Percentiles rank a stretch among this genome's conserved stretches.
phyloP scores from a whole-genome alignment of 2,888 invertebrate species.

The Sthenelais limicola region DNA sequence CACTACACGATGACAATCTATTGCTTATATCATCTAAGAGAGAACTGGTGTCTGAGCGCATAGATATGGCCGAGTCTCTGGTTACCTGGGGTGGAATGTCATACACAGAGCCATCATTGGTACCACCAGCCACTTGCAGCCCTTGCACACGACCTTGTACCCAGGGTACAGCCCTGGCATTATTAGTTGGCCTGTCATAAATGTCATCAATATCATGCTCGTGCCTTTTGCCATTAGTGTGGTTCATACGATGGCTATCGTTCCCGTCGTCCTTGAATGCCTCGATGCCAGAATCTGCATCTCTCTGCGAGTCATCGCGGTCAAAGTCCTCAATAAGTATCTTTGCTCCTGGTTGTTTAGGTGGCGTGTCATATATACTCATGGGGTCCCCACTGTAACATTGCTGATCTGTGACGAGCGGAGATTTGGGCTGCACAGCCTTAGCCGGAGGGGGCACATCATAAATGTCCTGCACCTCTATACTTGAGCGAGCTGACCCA shows the following conservation, averaged over 20 bases:
- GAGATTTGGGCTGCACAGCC: constrained; percentile 30
- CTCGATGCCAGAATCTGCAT: constrained; percentile 36
- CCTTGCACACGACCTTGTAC: constrained; percentile 44
- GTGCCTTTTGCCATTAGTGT: constrained; percentile 53
- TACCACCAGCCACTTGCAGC: constrained; percentile 42
- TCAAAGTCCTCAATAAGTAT: constrained; percentile 76
- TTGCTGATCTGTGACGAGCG: background rate
- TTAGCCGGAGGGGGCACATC: constrained; percentile 59
- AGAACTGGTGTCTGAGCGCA: constrained; percentile 51
- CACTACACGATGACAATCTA: constrained; percentile 61
- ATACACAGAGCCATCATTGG: constrained; percentile 58
- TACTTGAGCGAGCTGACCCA: constrained; percentile 75
- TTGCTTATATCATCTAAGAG: constrained; percentile 39
- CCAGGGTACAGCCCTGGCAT: constrained; percentile 56
- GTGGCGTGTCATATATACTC: constrained; percentile 43
- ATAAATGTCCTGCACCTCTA: constrained; percentile 67
- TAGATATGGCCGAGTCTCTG: constrained; percentile 58
- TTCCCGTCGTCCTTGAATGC: constrained; percentile 47
- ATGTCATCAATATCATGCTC: constrained; percentile 67
- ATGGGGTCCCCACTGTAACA: background rate
- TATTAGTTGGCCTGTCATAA: constrained; percentile 69
- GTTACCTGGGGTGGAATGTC: constrained; percentile 73
- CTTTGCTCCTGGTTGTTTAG: constrained; percentile 3
- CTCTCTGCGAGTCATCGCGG: constrained; percentile 67
- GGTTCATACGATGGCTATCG: constrained; percentile 60